phyloP scores from a whole-genome alignment of 30 jellyfish, hydroid and myxozoan species.

The Mastigias papua region DNA sequence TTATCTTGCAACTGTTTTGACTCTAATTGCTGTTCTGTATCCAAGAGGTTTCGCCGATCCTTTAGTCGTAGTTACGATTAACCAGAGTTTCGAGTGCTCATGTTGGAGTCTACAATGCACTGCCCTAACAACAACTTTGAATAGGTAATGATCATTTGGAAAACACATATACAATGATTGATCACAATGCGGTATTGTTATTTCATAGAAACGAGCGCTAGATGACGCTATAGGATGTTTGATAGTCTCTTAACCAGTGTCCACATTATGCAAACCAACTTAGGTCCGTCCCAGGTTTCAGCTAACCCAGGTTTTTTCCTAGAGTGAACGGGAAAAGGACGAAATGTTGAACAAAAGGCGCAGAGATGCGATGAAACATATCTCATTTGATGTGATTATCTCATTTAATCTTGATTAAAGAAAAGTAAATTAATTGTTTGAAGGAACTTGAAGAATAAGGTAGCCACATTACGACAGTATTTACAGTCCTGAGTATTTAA shows the following conservation, averaged over 20 bases:
- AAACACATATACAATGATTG: not conserved
- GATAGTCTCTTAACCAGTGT: not conserved
- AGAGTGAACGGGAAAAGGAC: too few relatives aligned
- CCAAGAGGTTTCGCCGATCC: not conserved
- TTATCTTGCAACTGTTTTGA: not conserved
- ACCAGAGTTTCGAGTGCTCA: not conserved
- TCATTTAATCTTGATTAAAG: too few relatives aligned
- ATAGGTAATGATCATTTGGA: not conserved
- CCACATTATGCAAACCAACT: not conserved
- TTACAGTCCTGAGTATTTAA: too few relatives aligned
- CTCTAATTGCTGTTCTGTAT: not conserved
- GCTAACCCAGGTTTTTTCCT: too few relatives aligned
- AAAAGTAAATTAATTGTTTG: too few relatives aligned
- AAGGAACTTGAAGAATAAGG: too few relatives aligned
- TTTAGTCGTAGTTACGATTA: not conserved
- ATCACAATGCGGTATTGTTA: not conserved
- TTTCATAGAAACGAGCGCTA: not conserved
- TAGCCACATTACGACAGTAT: too few relatives aligned
- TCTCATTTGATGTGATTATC: too few relatives aligned
- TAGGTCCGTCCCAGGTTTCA: not conserved
- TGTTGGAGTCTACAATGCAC: not conserved
- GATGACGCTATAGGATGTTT: not conserved
- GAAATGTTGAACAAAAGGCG: too few relatives aligned
- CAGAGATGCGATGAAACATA: too few relatives aligned
- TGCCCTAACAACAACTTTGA: slow-evolving; percentile 15